Base-by-base conservation (phyloP, 2,888 invertebrate species). In the Philereme vetulata region DNA sequence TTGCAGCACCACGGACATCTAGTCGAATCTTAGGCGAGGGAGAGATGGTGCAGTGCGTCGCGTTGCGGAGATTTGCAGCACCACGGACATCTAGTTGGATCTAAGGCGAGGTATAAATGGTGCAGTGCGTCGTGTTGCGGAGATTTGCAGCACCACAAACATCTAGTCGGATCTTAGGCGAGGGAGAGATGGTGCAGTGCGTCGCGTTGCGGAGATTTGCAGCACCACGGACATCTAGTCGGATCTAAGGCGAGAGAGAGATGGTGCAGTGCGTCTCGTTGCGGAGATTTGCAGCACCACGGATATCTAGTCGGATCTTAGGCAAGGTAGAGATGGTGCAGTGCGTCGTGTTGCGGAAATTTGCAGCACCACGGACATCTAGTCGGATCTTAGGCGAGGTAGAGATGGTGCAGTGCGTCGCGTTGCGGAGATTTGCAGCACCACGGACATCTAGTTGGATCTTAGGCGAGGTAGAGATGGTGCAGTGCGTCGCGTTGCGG, bases 381-480 rank as follows among this genome's bases (percentile, higher is more conserved):
- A n/a, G n/a, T n/a, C n/a, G n/a, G 42, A 47, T 6, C 11, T 34
- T 9, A 11, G 21, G 21, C 3, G 8, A 5, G 11, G 9, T 36
- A 35, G 4, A 38, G 7, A 51, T 34, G 9, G n/a, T 45, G 36
- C 36, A 44, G 36, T 52, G 45, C 35, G 51, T 51, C 10, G 51
- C 9, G 21, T 21, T 21, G 21, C 21, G 21, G 21, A 21, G 21
- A 21, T 21, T 21, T 21, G 21, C 38, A 6, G 38, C 38, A 6
- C 6, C 38, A 38, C 5, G 8, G 38, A 8, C 4, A 8, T 38
- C 3, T 38, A 0, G 38, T 4, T 8, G 35, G 5, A 6, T 1
- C 8, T 7, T 4, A 6, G 8, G 38, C 38, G 38, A 8, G 4
- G 5, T 38, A 8, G 38, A 38, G 8, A 8, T 32, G 43, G 10